Evolutionary conservation across 2,113 vertebrate species (phyloP), one percentile per base, ranked within the genome.

Genomic region (Cavia porcellus): DNA sequence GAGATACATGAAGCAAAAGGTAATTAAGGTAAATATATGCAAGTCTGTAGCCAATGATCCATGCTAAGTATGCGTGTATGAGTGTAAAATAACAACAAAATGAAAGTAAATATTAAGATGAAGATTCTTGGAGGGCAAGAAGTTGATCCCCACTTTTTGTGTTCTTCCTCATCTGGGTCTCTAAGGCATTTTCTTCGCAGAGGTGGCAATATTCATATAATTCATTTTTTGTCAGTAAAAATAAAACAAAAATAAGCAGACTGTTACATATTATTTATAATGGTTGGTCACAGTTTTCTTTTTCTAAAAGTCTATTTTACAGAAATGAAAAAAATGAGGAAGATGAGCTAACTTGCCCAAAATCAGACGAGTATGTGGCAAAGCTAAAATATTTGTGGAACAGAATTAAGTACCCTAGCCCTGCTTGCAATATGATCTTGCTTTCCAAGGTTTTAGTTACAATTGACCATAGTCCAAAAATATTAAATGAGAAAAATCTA

Each of bases 21-120:
- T 84, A 97, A 96, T 97, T 85, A 90, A 87, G 84, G 72, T 80
- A 94, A 97, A 94, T 90, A 84, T 77, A 75, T 85, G 75, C 3
- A 3, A 88, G 80, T 14, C 83, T 95, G 42, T 90, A 70, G 62
- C 87, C 68, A 85, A 61, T 84, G 93, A 93, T 74, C 95, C 35
- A 11, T 83, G 64, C 57, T 87, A 90, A 95, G 52, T 32, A 35
- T 72, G 52, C 74, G 35, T 50, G 42, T 55, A 45, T 62, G 90
- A 85, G 64, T 72, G 66, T 84, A 90, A 93, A 92, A 94, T 72
- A 77, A 86, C 81, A 92, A 95, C 87, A 52, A 92, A 57, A 89
- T 57, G 24, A 61, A 35, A 72, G 57, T 79, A 86, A 92, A 90
- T 86, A 94, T 94, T 90, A 92, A 80, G 81, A 68, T 2, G 61